Percentiles rank a stretch among this genome's conserved stretches.
phyloP scores from a whole-genome alignment of 2,113 vertebrate species.

The Glaucidium brasilianum region DNA sequence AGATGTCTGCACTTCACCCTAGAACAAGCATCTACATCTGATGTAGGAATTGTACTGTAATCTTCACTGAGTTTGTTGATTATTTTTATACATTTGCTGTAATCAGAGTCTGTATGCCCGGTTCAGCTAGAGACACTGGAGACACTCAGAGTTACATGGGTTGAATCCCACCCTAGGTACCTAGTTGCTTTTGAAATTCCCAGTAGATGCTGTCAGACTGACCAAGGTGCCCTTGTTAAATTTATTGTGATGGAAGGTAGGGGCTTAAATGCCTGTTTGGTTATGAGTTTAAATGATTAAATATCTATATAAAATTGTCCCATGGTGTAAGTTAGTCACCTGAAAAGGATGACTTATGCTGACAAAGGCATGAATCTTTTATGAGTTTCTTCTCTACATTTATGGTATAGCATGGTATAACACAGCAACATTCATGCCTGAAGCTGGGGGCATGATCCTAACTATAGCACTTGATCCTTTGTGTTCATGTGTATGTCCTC shows the following conservation, averaged over 20 bases:
- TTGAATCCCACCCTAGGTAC: not conserved
- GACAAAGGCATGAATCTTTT: not conserved
- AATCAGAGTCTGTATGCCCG: not conserved
- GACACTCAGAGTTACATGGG: not conserved
- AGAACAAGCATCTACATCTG: not conserved
- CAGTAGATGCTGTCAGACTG: not conserved
- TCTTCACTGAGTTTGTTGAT: not conserved
- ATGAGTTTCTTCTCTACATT: not conserved
- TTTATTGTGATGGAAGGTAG: not conserved
- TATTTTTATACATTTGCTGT: not conserved
- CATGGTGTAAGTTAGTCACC: not conserved
- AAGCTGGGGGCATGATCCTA: not conserved
- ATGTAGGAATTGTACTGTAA: not conserved
- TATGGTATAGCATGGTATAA: not conserved
- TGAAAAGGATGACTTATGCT: not conserved
- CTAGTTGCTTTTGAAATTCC: not conserved
- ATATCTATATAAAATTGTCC: not conserved
- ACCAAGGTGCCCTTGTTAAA: not conserved
- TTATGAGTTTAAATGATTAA: not conserved
- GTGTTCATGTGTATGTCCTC: fast-evolving
- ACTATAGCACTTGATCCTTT: not conserved
- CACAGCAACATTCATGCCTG: not conserved
- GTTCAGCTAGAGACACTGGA: not conserved
- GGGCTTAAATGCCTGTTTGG: not conserved
- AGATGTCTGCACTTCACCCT: not conserved